These are phyloP conservation scores for Thamnaconus septentrionalis DNA, from an alignment of 2,113 vertebrate species.

Conservation along the genomic window DNA sequence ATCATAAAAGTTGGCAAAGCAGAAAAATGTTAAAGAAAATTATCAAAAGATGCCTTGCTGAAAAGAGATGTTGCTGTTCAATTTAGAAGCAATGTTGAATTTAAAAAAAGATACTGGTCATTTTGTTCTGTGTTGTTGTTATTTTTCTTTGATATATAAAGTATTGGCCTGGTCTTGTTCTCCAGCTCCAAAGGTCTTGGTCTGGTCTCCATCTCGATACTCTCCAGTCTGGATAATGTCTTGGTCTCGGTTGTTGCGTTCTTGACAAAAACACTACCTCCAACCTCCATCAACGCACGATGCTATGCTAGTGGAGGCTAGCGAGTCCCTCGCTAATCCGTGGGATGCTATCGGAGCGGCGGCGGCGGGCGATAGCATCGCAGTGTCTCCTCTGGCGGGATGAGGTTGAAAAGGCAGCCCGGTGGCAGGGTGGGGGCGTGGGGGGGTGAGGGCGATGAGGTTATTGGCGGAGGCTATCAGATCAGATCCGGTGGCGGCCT, in stretches of 20 bases:
- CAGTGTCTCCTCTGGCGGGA: constrained; percentile 38
- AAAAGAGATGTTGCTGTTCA: too few relatives aligned
- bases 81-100: too few relatives aligned
- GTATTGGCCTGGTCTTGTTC: too few relatives aligned
- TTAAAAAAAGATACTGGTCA: too few relatives aligned
- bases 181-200: too few relatives aligned
- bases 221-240: too few relatives aligned
- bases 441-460: background rate
- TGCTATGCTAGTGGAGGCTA: constrained; percentile 12
- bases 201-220: too few relatives aligned
- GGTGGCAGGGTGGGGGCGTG: constrained; percentile 35
- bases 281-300: constrained; percentile 5
- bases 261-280: too few relatives aligned
- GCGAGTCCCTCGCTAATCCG: constrained; percentile 52
- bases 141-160: background rate
- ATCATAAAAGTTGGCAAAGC: too few relatives aligned
- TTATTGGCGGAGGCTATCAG: constrained; percentile 52
- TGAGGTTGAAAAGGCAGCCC: constrained; percentile 49
- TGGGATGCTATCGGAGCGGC: constrained; percentile 45
- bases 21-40: too few relatives aligned
- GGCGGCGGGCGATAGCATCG: constrained; percentile 49
- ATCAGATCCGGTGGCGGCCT: constrained; percentile 28
- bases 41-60: too few relatives aligned
- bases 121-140: background rate
- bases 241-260: too few relatives aligned